Evolutionary conservation across 1,140 invertebrate species (phyloP).

Genomic region (Eubasilissa regina): DNA sequence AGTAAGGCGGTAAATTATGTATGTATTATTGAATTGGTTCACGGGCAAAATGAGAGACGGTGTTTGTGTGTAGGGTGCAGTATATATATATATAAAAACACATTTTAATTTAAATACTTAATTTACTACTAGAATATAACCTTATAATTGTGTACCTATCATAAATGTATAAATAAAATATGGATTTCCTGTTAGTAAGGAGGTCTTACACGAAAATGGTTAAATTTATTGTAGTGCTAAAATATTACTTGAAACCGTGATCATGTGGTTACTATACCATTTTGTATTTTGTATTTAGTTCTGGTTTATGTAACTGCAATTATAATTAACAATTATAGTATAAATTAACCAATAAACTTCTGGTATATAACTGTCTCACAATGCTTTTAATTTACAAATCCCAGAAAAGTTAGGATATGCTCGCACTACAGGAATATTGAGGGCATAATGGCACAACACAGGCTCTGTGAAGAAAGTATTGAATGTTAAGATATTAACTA

Average conservation of each 20-base stretch:
- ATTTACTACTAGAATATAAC: constrained; percentile 60
- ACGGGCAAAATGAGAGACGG: background rate
- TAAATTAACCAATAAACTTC: constrained; percentile 54
- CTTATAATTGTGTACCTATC: constrained; percentile 59
- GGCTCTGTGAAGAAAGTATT: too few species aligned
- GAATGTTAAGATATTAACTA: too few species aligned
- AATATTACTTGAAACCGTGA: constrained; percentile 42
- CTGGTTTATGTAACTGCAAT: constrained; percentile 54
- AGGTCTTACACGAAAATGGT: constrained; percentile 37
- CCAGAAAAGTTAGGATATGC: background rate
- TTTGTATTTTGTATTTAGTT: constrained; percentile 55
- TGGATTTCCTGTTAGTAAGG: constrained; percentile 32
- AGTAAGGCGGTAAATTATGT: constrained; percentile 17
- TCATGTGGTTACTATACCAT: constrained; percentile 50
- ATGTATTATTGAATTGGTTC: background rate
- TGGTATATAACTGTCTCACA: constrained; percentile 47
- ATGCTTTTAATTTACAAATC: constrained; percentile 41
- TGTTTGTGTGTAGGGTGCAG: constrained; percentile 4
- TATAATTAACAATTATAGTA: constrained; percentile 50
- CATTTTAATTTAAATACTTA: constrained; percentile 57
- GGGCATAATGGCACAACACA: too few species aligned
- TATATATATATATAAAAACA: constrained; percentile 44
- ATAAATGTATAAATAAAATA: constrained; percentile 58
- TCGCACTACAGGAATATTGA: background rate
- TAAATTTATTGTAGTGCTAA: constrained; percentile 44